Evolutionary conservation across 1,140 invertebrate species (phyloP).

Genomic region (Meloidogyne hapla): DNA sequence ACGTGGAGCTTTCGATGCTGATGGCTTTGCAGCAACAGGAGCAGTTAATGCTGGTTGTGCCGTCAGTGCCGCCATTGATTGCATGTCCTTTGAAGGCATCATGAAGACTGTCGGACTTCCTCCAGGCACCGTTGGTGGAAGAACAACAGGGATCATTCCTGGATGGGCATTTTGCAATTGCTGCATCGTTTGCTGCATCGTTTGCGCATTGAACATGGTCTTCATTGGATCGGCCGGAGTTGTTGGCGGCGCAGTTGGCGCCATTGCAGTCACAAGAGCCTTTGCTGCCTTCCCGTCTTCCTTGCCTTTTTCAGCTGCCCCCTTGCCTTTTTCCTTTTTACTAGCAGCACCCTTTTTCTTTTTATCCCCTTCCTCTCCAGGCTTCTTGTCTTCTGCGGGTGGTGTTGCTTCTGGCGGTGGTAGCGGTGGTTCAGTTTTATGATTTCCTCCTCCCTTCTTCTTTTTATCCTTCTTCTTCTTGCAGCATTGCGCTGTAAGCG

Average conservation of each 20-base stretch:
- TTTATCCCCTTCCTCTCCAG: background rate
- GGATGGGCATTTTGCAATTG: background rate
- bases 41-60: background rate
- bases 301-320: background rate
- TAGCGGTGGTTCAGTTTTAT: too few species aligned
- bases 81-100: constrained; percentile 4
- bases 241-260: background rate
- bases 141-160: background rate
- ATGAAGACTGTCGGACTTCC: background rate
- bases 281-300: background rate
- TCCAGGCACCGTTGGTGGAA: background rate
- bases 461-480: background rate
- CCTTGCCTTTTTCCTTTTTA: background rate
- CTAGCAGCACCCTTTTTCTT: background rate
- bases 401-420: background rate
- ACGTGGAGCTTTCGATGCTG: background rate
- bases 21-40: background rate
- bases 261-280: background rate
- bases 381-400: background rate
- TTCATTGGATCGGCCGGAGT: background rate
- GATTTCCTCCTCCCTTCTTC: background rate
- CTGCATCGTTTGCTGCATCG: too few species aligned
- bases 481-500: background rate
- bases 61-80: background rate
- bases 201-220: background rate